phyloP scores from a whole-genome alignment of 2,888 invertebrate species.

The Carcina quercana region DNA sequence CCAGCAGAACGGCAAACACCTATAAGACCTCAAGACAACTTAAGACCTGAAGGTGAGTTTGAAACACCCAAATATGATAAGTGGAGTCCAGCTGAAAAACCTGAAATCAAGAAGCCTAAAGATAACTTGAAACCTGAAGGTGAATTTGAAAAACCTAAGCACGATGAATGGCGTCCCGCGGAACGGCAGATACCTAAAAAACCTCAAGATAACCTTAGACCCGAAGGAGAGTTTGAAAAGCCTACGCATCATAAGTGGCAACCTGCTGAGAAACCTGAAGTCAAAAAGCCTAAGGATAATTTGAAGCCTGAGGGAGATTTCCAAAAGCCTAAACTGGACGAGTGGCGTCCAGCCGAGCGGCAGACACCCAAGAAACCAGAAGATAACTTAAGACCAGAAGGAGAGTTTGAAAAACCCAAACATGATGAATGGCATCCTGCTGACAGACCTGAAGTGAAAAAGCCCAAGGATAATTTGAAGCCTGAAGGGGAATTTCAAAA shows the following conservation, averaged over 20 bases:
- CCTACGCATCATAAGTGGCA: constrained; percentile 40
- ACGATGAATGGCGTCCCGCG: constrained; percentile 30
- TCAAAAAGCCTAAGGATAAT: constrained; percentile 40
- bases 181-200: constrained; percentile 38
- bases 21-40: constrained; percentile 41
- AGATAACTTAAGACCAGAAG: constrained; percentile 68
- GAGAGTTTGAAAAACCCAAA: constrained; percentile 66
- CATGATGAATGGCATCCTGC: constrained; percentile 51
- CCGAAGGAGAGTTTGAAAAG: constrained; percentile 67
- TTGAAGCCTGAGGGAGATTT: constrained; percentile 69
- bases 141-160: constrained; percentile 50
- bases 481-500: constrained; percentile 70
- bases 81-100: constrained; percentile 71
- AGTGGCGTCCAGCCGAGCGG: constrained; percentile 51
- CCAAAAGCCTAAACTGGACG: constrained; percentile 31
- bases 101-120: constrained; percentile 51
- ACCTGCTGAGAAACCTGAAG: constrained; percentile 62
- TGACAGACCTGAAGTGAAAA: constrained; percentile 44
- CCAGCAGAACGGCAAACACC: constrained; percentile 39
- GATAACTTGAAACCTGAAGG: constrained; percentile 75
- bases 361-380: constrained; percentile 44
- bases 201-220: constrained; percentile 68
- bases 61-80: constrained; percentile 49
- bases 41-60: constrained; percentile 71
- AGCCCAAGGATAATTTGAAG: constrained; percentile 26